Percentiles rank a stretch among this genome's conserved stretches.
These are phyloP conservation scores for Antigone vipio DNA, from an alignment of 2,113 vertebrate genomes.

Conservation along the genomic window DNA sequence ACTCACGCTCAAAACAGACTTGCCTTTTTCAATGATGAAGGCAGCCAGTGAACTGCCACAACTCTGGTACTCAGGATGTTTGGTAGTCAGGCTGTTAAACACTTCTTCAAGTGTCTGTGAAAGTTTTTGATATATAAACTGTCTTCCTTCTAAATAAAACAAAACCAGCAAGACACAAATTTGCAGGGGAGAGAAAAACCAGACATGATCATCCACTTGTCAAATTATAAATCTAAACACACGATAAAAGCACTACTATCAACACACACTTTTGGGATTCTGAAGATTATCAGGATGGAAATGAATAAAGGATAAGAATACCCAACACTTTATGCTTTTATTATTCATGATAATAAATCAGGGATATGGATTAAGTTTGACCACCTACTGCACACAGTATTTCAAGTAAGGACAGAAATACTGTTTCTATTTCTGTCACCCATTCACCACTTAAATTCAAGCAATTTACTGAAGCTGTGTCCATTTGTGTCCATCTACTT, in stretches of 20 bases:
- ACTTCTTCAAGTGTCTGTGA: slow-evolving; percentile 72
- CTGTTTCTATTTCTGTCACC: neutral
- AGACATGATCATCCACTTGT: neutral
- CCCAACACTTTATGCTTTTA: neutral
- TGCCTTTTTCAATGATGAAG: slow-evolving; percentile 87
- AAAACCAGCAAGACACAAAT: neutral
- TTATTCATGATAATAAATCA: neutral
- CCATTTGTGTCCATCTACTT: neutral
- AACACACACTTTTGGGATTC: accelerated
- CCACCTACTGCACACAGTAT: neutral
- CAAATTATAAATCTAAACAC: neutral
- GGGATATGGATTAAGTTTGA: neutral
- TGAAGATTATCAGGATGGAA: neutral
- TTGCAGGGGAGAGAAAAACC: accelerated
- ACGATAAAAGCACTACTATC: neutral
- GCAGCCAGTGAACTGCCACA: slow-evolving; percentile 86
- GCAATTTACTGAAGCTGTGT: neutral
- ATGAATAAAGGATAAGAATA: neutral
- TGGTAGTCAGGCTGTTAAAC: slow-evolving; percentile 77
- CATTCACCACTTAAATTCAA: neutral
- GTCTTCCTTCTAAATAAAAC: slow-evolving; percentile 71
- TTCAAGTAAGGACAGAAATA: neutral
- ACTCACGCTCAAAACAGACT: slow-evolving; percentile 21
- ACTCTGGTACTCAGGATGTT: slow-evolving; percentile 74
- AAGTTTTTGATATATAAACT: slow-evolving; percentile 72